These are phyloP conservation scores for Tarsius wallacei DNA, from an alignment of 2,797 vertebrate genomes.

Conservation along the genomic window DNA sequence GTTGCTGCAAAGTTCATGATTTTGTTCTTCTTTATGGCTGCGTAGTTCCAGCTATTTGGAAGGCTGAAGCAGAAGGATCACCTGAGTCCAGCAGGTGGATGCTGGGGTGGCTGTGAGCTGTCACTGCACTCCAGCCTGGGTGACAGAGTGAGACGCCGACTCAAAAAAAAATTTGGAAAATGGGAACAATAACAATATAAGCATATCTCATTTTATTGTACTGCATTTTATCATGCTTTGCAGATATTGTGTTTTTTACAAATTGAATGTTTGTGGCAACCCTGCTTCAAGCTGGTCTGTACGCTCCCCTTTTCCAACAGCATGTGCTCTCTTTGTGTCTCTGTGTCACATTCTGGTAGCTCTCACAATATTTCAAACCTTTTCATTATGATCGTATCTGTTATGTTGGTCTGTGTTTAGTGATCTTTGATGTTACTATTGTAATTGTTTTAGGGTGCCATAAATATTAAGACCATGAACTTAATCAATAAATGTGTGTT, in stretches of 20 bases:
- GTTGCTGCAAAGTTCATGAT: too few species aligned
- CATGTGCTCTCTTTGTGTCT: neutral
- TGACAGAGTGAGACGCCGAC: too few species aligned
- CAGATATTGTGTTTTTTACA: neutral
- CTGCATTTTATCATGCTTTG: neutral
- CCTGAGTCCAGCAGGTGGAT: too few species aligned
- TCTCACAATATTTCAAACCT: neutral
- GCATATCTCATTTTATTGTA: neutral
- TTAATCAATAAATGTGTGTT: neutral
- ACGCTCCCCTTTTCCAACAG: neutral
- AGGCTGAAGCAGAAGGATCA: too few species aligned
- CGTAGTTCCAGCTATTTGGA: too few species aligned
- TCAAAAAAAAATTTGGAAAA: neutral
- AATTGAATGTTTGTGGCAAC: neutral
- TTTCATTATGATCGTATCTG: neutral
- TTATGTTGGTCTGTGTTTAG: neutral
- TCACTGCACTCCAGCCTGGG: too few species aligned
- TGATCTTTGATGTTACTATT: neutral
- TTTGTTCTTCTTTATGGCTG: too few species aligned
- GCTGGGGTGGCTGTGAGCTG: too few species aligned
- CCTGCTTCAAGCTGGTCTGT: neutral
- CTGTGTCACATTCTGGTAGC: neutral
- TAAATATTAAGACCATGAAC: neutral
- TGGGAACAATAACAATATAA: neutral
- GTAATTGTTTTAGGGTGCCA: neutral